Base-by-base conservation (phyloP, 2,113 vertebrate genomes). In the Brienomyrus longianalis region DNA sequence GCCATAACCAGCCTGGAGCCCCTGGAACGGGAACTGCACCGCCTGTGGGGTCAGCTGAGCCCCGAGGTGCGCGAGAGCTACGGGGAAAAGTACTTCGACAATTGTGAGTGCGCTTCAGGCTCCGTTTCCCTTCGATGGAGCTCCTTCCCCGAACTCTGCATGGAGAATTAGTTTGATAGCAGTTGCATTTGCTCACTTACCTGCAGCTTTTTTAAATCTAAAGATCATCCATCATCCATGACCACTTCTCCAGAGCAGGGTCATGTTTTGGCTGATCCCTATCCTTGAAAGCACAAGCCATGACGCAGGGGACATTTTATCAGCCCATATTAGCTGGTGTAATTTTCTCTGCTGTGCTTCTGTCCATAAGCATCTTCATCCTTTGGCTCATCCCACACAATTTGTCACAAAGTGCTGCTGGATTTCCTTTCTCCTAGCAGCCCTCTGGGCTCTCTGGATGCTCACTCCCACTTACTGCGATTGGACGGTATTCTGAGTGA, bases 81-180 rank as follows among this genome's bases (percentile, higher is more conserved):
- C 0, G 98, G 98, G 13, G 97, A 98, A 45, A 93, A 95, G 59
- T 99, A 97, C 94, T 95, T 98, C 17, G 93, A 95, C 21, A 94
- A 96, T 66, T 99, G 98, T 99, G 93, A 96, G 98, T 88, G 56
- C 27, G 6, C 39, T 4, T n/a, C 52, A 6, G 13, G 19, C 0
- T 17, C 54, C 48, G 4, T 9, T 70, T 56, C 17, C 8, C 62
- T 27, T 66, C 23, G 9, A 62, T 2, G 59, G 59, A n/a, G 1
- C 23, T 1, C 3, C 54, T n/a, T 9, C 43, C 45, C 43, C 31
- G 19, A 43, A 43, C 35, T 43, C 74, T 43, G 17, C 15, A 43
- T 43, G 35, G 13, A 19, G 74, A 43, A 80, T 43, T 39, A 77
- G 74, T 80, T 43, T 80, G 74, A 43, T 23, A 87, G 27, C 17